Base-by-base conservation (phyloP, 1,140 invertebrate genomes). In the Magallana angulata region DNA sequence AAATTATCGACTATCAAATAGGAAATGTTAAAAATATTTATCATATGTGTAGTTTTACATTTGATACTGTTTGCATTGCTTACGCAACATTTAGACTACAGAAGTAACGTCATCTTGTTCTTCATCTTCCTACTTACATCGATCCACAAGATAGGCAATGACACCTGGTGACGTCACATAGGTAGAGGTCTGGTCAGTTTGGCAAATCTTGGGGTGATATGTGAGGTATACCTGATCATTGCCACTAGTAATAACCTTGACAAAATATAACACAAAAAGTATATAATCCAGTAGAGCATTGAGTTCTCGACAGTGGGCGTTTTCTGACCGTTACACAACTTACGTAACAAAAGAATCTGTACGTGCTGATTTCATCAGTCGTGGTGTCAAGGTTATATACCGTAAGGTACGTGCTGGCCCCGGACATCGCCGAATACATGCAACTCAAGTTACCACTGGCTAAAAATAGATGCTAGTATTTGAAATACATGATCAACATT, bases 341-440 rank as follows among this genome's bases (percentile, higher is more conserved):
- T 88, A 90, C 91, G 58, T 91, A 90, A 83, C 91, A 91, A 11
- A 90, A 82, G n/a, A 87, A 89, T 86, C 91, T 85, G 84, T 87
- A 91, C 6, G 90, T 91, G 1, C 84, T 89, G n/a, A 36, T 84
- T 62, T 90, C 81, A 82, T 91, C 90, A 3, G 85, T 87, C 12
- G 84, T 84, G 14, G 71, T 30, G 85, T 91, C 91, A 24, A 76
- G 68, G 82, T 91, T 91, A 84, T 90, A 91, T 3, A 91, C 88
- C 62, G 84, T 84, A 11, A 91, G n/a, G 58, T 84, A 88, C 6
- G 89, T 90, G 18, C 84, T 87, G 7, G 68, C 30, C 5, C 71
- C 81, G 12, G 14, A 36, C 1, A 36, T 76, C 7, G 8, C 56
- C 14, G 30, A 85, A 71, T 90, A 88, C 5, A 91, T 57, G 82